Conservation (phyloP, 2,888 invertebrate genomes). For the Neria commutata region DNA sequence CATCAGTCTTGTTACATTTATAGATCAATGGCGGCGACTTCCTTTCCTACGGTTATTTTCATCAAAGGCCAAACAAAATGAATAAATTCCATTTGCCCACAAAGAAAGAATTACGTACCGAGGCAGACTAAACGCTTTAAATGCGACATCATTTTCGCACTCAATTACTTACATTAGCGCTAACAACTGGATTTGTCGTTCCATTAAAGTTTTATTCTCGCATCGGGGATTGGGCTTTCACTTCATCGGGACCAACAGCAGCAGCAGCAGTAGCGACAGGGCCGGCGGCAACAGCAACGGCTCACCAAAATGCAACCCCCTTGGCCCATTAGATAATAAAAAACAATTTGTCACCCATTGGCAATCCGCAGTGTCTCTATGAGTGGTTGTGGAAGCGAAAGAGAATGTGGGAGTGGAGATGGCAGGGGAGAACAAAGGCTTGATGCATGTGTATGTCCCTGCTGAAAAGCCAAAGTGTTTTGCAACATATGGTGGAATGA, state of each 20-base stretch:
- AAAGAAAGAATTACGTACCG: neutral
- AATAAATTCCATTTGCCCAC: neutral
- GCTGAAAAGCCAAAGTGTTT: constrained; percentile 12
- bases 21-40: no score
- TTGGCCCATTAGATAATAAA: constrained; percentile 45
- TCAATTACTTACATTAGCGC: constrained; percentile 62
- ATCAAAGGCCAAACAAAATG: neutral
- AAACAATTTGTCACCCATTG: constrained; percentile 59
- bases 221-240: constrained; percentile 40
- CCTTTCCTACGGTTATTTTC: neutral
- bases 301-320: constrained; percentile 20
- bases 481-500: constrained; percentile 55
- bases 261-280: neutral
- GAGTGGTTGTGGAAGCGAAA: neutral
- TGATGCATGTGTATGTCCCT: neutral
- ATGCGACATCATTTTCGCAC: constrained; percentile 61
- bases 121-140: constrained; percentile 33
- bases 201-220: constrained; percentile 59
- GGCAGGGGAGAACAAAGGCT: no score
- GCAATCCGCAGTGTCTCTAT: constrained; percentile 33
- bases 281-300: constrained; percentile 3
- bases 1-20: no score
- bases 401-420: constrained; percentile 39
- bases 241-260: neutral
- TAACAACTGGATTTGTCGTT: constrained; percentile 55